These are phyloP conservation scores for Criorhina ranunculi DNA, from an alignment of 2,888 invertebrate species.

Conservation along the genomic window DNA sequence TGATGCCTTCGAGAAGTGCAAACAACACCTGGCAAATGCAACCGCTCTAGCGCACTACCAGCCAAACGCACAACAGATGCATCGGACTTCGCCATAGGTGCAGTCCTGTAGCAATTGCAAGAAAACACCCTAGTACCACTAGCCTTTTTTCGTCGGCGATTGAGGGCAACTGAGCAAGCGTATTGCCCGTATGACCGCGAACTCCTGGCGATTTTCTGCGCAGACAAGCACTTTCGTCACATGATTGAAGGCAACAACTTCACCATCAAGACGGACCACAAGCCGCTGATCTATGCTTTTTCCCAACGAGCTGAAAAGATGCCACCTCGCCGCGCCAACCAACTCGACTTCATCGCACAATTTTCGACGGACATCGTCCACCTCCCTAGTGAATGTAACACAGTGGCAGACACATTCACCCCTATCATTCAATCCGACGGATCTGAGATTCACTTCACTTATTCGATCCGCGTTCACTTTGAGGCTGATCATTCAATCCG, in stretches of 20 bases:
- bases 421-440: no score
- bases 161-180: not conserved
- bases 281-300: not conserved
- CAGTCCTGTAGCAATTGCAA: conserved; percentile 7
- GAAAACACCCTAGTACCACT: not conserved
- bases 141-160: not conserved
- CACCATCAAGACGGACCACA: no score
- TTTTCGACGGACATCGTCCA: not conserved
- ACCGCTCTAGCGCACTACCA: not conserved
- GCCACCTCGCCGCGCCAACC: not conserved
- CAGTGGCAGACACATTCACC: not conserved
- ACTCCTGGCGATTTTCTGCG: conserved; percentile 15
- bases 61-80: not conserved
- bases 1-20: conserved; percentile 12
- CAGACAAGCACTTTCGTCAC: conserved; percentile 7
- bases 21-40: conserved; percentile 8
- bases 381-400: not conserved
- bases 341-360: not conserved
- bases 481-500: no score
- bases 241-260: not conserved
- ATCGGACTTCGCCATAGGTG: not conserved
- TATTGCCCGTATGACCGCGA: conserved; percentile 13
- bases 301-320: not conserved
- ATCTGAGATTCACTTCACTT: no score
- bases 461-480: no score